Conservation (phyloP, 2,888 invertebrate genomes). For the Acleris holmiana region DNA sequence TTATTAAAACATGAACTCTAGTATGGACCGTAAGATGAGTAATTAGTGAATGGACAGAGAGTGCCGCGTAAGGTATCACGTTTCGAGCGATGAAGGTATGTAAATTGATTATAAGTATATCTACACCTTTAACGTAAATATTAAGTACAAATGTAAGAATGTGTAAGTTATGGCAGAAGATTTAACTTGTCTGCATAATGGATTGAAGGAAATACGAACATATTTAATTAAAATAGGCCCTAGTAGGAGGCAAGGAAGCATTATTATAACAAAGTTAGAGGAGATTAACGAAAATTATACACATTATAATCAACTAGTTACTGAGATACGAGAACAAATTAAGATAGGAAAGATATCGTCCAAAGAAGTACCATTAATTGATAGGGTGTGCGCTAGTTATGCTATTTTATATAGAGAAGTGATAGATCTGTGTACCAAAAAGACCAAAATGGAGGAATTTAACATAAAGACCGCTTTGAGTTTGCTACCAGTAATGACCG, state of each 20-base stretch:
- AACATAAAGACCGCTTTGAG: constrained; percentile 8
- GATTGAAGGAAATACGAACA: background rate
- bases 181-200: background rate
- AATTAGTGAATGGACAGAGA: background rate
- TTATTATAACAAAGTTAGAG: background rate
- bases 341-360: background rate
- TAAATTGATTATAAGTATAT: background rate
- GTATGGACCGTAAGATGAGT: background rate
- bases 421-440: background rate
- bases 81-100: background rate
- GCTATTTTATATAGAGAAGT: background rate
- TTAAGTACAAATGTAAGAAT: background rate
- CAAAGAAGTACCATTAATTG: background rate
- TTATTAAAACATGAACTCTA: too few relatives aligned
- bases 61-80: background rate
- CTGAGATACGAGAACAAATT: background rate
- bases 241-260: background rate
- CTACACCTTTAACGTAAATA: background rate
- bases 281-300: background rate
- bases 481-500: constrained; percentile 8
- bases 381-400: background rate
- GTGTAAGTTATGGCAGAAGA: background rate
- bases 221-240: background rate
- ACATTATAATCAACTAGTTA: background rate
- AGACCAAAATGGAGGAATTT: constrained; percentile 1